A percentile compares a stretch with the other conserved stretches of the same genome.
phyloP scores from a whole-genome alignment of 2,113 vertebrate species.

The Catharus bicknelli region DNA sequence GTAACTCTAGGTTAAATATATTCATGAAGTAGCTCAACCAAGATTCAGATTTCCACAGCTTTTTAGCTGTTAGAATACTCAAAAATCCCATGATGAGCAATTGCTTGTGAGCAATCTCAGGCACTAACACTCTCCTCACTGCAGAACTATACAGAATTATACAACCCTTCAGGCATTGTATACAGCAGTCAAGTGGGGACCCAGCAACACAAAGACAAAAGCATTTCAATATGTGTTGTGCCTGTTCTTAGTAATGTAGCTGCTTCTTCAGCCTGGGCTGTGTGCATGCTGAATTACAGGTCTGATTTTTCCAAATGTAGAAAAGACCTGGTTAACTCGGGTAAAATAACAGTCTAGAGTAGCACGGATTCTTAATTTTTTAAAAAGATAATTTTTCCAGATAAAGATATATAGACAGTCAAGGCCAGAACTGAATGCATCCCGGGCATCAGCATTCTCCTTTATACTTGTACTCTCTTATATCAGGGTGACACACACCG shows the following conservation, averaged over 20 bases:
- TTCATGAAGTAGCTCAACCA: neutral
- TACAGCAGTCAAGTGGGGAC: neutral
- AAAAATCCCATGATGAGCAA: neutral
- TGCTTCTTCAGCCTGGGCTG: neutral
- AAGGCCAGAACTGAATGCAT: neutral
- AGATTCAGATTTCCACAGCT: neutral
- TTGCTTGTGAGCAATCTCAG: neutral
- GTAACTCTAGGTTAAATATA: neutral
- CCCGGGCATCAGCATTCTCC: neutral
- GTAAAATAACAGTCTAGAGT: neutral
- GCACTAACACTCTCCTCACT: fast-evolving
- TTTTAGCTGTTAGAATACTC: neutral
- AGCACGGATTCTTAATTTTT: fast-evolving
- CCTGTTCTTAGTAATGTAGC: neutral
- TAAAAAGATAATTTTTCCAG: neutral
- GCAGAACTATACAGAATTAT: neutral
- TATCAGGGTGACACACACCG: neutral
- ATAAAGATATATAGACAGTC: neutral
- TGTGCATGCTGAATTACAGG: neutral
- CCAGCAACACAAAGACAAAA: neutral
- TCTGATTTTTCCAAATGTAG: neutral
- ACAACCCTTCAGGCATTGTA: neutral
- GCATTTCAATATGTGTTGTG: neutral
- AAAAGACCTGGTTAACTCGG: neutral
- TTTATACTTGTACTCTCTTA: neutral